A percentile compares a stretch with the other conserved stretches of the same genome.
phyloP scores from a whole-genome alignment of 2,888 invertebrate species.

The Quadroppia sp. region DNA sequence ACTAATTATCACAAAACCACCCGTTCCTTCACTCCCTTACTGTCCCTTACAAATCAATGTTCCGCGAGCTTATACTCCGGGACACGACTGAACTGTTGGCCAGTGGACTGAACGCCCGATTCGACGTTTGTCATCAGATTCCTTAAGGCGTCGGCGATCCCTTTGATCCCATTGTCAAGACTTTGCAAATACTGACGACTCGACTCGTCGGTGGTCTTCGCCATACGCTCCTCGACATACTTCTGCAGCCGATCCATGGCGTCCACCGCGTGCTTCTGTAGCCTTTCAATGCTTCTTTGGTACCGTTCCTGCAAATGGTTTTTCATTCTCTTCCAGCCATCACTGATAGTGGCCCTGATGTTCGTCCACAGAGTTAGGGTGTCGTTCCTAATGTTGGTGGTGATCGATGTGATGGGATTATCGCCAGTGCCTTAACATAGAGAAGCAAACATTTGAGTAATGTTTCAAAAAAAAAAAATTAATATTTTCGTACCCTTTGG shows the following conservation, averaged over 20 bases:
- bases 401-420: neutral
- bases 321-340: neutral
- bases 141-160: neutral
- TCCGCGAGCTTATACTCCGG: constrained; percentile 2
- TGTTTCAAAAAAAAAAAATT: too few species aligned
- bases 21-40: too few species aligned
- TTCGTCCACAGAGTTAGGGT: neutral
- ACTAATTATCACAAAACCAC: too few species aligned
- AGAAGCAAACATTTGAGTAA: too few species aligned
- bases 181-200: neutral
- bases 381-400: neutral
- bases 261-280: neutral
- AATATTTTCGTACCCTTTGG: too few species aligned
- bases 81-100: neutral
- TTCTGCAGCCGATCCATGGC: neutral
- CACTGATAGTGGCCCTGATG: neutral
- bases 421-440: too few species aligned
- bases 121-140: constrained; percentile 4
- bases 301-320: constrained; percentile 12
- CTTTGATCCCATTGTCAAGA: neutral
- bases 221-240: neutral
- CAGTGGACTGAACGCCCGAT: neutral
- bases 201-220: neutral
- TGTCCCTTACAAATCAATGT: too few species aligned
- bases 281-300: neutral